Conservation (phyloP, 2,888 invertebrate species). For the Barypeithes pellucidus region DNA sequence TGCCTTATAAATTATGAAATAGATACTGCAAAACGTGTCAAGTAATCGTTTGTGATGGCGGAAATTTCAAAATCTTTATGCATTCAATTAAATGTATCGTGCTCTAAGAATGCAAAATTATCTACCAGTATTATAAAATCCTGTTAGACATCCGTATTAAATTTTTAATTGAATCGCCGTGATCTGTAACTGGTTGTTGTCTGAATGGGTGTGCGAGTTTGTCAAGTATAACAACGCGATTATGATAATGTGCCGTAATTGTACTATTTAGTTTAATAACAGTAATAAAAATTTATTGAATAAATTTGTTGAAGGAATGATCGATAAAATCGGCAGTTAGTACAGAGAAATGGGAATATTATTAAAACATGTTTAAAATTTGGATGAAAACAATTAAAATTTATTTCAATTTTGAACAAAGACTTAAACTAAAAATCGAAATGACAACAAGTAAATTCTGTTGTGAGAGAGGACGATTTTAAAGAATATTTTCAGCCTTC, state of each 20-base stretch:
- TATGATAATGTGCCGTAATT: slow-evolving; percentile 30
- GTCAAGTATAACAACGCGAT: slow-evolving; percentile 31
- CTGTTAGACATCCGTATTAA: slow-evolving; percentile 39
- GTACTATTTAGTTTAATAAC: slow-evolving; percentile 22
- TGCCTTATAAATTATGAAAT: background rate
- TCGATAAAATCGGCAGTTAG: no score
- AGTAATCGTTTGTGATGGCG: background rate
- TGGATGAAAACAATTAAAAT: no score
- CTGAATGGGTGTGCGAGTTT: slow-evolving; percentile 35
- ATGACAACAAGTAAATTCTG: no score
- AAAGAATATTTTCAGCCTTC: no score
- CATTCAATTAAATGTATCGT: slow-evolving; percentile 1
- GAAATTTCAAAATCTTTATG: slow-evolving; percentile 7
- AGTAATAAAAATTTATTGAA: background rate
- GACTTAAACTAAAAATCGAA: no score
- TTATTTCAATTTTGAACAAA: no score
- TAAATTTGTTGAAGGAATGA: background rate
- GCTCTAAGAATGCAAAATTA: slow-evolving; percentile 12
- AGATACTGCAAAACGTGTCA: background rate
- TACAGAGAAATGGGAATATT: background rate
- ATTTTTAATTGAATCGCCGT: slow-evolving; percentile 28
- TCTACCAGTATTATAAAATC: slow-evolving; percentile 21
- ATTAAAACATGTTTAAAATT: no score
- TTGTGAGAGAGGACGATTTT: no score
- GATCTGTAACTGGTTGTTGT: slow-evolving; percentile 35